Evolutionary conservation across 2,113 vertebrate species (phyloP).

Genomic region (Puma concolor): DNA sequence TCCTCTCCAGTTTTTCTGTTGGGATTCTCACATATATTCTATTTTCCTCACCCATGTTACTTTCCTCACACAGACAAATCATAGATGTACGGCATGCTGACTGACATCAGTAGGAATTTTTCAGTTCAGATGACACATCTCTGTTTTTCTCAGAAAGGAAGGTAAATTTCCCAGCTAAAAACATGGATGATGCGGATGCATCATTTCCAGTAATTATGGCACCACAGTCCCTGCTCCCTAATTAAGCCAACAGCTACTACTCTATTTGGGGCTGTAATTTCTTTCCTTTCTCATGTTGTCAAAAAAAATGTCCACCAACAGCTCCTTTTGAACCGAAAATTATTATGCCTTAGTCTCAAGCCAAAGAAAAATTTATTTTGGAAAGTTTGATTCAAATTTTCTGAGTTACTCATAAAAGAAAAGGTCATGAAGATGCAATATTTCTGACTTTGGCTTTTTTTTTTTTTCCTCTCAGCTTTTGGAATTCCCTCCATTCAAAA

Average conservation of each 20-base stretch:
- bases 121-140: constrained; percentile 9
- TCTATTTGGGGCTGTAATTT: constrained; percentile 58
- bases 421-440: constrained; percentile 72
- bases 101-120: not conserved
- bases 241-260: constrained; percentile 50
- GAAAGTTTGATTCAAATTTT: constrained; percentile 78
- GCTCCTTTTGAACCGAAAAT: constrained; percentile 69
- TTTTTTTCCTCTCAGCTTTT: constrained; percentile 53
- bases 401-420: constrained; percentile 71
- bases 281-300: constrained; percentile 65
- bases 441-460: constrained; percentile 47
- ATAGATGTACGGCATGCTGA: not conserved
- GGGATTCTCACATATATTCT: not conserved
- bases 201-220: not conserved
- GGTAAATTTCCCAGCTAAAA: not conserved
- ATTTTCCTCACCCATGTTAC: not conserved
- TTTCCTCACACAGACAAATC: not conserved
- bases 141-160: constrained; percentile 50
- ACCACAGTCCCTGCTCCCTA: constrained; percentile 15
- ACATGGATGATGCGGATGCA: not conserved
- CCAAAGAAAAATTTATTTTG: constrained; percentile 78
- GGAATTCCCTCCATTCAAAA: constrained; percentile 67
- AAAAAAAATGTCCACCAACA: constrained; percentile 54
- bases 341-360: constrained; percentile 68
- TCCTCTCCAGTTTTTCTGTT: not conserved